A percentile compares a stretch with the other conserved stretches of the same genome.
These are phyloP conservation scores for Camponotus pennsylvanicus DNA, from an alignment of 1,140 invertebrate species.

Conservation along the genomic window DNA sequence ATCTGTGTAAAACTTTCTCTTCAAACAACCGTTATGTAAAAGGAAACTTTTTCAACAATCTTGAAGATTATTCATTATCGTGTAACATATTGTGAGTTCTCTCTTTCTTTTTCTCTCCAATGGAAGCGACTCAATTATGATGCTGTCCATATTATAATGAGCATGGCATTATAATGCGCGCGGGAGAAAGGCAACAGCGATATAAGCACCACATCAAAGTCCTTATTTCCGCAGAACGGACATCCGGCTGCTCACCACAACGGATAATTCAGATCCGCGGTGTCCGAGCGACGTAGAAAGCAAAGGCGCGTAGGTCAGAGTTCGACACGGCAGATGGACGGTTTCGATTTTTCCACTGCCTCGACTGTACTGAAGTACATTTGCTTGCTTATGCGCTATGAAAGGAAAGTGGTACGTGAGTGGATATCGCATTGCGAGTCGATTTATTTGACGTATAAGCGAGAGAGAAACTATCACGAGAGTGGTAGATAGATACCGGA, in stretches of 20 bases:
- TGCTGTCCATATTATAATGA: constrained; percentile 24
- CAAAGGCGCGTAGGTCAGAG: constrained; percentile 48
- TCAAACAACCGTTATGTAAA: constrained; percentile 2
- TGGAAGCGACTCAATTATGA: constrained; percentile 32
- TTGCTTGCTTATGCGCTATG: constrained; percentile 40
- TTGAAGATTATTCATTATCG: not conserved
- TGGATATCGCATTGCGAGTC: constrained; percentile 27
- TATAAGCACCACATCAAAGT: constrained; percentile 17
- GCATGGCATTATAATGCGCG: not conserved
- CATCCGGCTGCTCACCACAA: constrained; percentile 47
- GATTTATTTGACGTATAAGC: constrained; percentile 41
- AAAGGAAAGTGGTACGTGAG: constrained; percentile 35
- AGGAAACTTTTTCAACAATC: not conserved
- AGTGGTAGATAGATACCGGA: not conserved
- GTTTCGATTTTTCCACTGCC: constrained; percentile 47
- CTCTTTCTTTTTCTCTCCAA: not conserved
- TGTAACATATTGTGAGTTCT: not conserved
- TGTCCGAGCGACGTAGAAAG: constrained; percentile 41
- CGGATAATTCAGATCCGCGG: constrained; percentile 41
- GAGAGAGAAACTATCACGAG: constrained; percentile 43
- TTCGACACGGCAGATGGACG: constrained; percentile 50
- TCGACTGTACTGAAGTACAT: constrained; percentile 21
- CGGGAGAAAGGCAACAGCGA: constrained; percentile 31
- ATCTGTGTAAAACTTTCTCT: not conserved
- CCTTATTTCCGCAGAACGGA: constrained; percentile 43